Percentiles rank a stretch among this genome's conserved stretches.
Evolutionary conservation across 2,113 vertebrate genomes (phyloP).

Genomic region (Zapornia atra): DNA sequence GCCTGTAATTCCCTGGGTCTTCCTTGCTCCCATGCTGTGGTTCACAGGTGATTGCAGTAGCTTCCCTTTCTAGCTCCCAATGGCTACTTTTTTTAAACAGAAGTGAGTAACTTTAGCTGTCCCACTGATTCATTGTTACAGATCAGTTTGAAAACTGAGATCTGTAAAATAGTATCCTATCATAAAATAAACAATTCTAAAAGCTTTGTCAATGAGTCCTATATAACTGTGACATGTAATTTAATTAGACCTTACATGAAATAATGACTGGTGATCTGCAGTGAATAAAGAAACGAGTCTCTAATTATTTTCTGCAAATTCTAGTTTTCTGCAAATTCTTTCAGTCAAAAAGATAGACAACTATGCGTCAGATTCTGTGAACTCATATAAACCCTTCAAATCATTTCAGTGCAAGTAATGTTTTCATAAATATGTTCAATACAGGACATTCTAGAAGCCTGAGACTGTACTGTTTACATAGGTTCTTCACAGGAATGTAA

Average conservation of each 20-base stretch:
- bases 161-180: background rate
- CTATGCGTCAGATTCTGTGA: background rate
- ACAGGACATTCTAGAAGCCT: background rate
- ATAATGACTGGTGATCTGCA: background rate
- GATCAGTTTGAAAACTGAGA: background rate
- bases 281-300: background rate
- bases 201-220: background rate
- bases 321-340: background rate
- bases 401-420: background rate
- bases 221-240: background rate
- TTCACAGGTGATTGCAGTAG: background rate
- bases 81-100: background rate
- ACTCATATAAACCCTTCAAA: background rate
- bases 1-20: no score
- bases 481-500: background rate
- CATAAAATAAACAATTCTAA: background rate
- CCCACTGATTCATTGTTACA: background rate
- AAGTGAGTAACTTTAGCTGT: background rate
- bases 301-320: background rate
- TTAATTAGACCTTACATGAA: background rate
- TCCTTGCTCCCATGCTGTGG: background rate
- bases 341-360: background rate
- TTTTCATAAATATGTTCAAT: background rate
- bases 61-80: background rate
- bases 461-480: background rate